Conservation (phyloP, 2,888 invertebrate genomes). For the Morpho achilles region DNA sequence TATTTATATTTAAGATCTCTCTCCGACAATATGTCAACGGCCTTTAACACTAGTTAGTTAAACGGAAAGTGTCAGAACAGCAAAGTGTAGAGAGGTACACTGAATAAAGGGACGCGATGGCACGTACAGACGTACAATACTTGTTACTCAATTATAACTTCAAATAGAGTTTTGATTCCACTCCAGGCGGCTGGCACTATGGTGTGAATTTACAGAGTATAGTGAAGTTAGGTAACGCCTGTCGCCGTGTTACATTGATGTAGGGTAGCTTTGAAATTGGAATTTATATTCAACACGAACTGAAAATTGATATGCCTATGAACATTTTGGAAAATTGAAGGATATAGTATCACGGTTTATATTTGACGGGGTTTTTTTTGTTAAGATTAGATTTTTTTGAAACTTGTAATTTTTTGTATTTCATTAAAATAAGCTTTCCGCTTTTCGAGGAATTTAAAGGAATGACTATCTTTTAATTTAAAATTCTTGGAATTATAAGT, state of each 20-base stretch:
- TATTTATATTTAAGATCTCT: constrained; percentile 17
- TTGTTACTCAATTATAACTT: constrained; percentile 40
- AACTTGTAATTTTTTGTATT: no score
- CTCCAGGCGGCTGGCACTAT: constrained; percentile 2
- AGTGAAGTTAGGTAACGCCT: constrained; percentile 6
- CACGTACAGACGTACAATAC: constrained; percentile 23
- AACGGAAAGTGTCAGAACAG: constrained; percentile 13
- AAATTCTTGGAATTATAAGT: no score
- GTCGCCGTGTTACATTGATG: constrained; percentile 6
- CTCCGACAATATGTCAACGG: constrained; percentile 30
- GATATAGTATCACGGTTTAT: not conserved
- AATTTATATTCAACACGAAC: not conserved
- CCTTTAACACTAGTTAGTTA: constrained; percentile 7
- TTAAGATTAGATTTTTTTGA: no score
- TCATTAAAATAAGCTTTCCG: no score
- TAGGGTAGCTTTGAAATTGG: constrained; percentile 1
- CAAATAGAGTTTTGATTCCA: constrained; percentile 29
- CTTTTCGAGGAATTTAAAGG: no score
- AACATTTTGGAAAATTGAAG: no score
- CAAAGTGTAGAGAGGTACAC: constrained; percentile 30
- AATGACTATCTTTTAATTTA: no score
- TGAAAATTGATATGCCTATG: no score
- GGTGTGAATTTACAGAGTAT: constrained; percentile 8
- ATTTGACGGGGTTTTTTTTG: not conserved
- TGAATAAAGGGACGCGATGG: constrained; percentile 42